These are phyloP conservation scores for Tetragonula clypearis DNA, from an alignment of 1,140 invertebrate genomes.

Conservation along the genomic window DNA sequence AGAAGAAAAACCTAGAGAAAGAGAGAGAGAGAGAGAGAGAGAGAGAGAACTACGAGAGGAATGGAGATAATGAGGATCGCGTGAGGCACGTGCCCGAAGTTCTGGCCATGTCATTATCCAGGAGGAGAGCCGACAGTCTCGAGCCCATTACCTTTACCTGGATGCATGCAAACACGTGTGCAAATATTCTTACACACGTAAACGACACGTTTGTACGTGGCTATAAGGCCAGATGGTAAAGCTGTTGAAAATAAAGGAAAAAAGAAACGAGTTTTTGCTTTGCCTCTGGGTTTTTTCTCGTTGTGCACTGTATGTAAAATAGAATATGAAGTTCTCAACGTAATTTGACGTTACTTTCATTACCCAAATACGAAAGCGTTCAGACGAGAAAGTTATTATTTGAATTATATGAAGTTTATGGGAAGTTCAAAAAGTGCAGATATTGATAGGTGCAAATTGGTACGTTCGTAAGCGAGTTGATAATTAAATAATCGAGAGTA, in stretches of 20 bases:
- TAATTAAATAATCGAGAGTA: neutral
- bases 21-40: neutral
- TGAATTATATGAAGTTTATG: no score
- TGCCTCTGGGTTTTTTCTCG: neutral
- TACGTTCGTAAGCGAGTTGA: neutral
- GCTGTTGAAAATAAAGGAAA: constrained; percentile 4
- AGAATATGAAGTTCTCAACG: neutral
- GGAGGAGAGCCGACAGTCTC: constrained; percentile 67
- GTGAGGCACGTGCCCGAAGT: constrained; percentile 79
- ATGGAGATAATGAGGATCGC: constrained; percentile 77
- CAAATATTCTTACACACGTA: constrained; percentile 44
- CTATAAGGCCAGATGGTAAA: constrained; percentile 17
- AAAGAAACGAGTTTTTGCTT: constrained; percentile 24
- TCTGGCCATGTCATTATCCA: constrained; percentile 75
- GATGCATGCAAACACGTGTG: constrained; percentile 53
- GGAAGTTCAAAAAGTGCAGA: no score
- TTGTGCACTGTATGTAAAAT: neutral
- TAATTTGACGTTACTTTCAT: neutral
- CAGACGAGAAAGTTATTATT: neutral
- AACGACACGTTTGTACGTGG: constrained; percentile 16
- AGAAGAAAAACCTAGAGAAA: constrained; percentile 38
- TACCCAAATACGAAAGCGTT: neutral
- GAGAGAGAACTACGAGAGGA: constrained; percentile 35
- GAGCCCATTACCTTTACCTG: constrained; percentile 67
- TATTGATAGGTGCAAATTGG: neutral